Evolutionary conservation across 1,140 invertebrate species (phyloP), one percentile per base, ranked within the genome.

Genomic region (Homalodisca vitripennis): DNA sequence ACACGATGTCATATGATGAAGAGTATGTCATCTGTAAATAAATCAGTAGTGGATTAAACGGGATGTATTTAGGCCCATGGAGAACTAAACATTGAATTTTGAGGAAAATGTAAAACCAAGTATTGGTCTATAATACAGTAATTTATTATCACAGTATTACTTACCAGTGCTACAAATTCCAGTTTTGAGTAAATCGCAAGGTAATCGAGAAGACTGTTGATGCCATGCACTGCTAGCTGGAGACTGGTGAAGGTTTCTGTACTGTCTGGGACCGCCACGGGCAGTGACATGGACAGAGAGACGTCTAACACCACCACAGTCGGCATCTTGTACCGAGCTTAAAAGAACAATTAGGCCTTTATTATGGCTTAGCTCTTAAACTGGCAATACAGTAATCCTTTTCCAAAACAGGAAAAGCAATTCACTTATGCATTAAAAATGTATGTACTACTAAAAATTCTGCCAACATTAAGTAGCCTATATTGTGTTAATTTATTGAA

Each of bases 111-210:
- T n/a, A n/a, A n/a, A n/a, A n/a, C n/a, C n/a, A n/a, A n/a, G 20
- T 17, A 68, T 17, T 27, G 34, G 30, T 6, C 34, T 14, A 63
- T 29, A 67, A 67, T 20, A 22, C 46, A 20, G 29, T 2, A 48
- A 71, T 14, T 20, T 34, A 29, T 20, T 55, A 30, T 34, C 34
- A 10, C 17, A 41, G 34, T 17, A 41, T 10, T 17, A 76, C 78
- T 82, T 81, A 97, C 91, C 80, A 98, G 79, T n/a, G 94, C 85
- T 12, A 94, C 89, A 82, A 96, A 95, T 82, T 98, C 96, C 62
- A 98, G 77, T 82, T 93, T 96, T 13, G 89, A 91, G 77, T 94
- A 88, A 1, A 83, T 76, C 73, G 87, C 84, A 65, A 98, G 82
- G 79, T 94, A 91, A 82, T 98, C 92, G 32, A 98, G 80, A 70